phyloP scores from a whole-genome alignment of 2,797 vertebrate genomes.

The Phoxinus dragarum region DNA sequence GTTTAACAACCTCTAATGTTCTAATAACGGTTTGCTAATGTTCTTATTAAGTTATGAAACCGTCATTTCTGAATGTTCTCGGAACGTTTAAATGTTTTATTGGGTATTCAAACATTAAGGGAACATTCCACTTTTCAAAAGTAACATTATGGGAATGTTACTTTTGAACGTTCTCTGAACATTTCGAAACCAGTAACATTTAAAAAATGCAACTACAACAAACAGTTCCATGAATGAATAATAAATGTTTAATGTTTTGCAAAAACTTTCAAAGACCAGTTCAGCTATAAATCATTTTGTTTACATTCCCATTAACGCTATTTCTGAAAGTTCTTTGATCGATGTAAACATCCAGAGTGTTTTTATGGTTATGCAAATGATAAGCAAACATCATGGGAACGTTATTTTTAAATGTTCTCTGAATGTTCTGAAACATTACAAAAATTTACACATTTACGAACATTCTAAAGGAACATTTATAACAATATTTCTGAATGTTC shows the following conservation, averaged over 20 bases:
- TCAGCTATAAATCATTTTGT: background rate
- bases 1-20: background rate
- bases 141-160: background rate
- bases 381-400: no score
- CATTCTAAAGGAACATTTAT: no score
- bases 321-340: background rate
- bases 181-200: no score
- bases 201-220: background rate
- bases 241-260: background rate
- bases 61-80: background rate
- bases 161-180: background rate
- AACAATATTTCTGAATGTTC: background rate
- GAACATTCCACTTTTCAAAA: background rate
- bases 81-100: background rate
- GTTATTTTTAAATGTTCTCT: no score
- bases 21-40: background rate
- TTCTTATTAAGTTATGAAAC: background rate
- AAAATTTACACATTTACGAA: no score
- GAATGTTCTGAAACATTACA: no score
- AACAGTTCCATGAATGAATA: background rate
- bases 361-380: background rate
- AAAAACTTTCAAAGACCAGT: background rate
- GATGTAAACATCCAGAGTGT: no score
- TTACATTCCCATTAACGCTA: background rate
- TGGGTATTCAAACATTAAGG: background rate